Conservation (phyloP, 2,888 invertebrate species). For the Apodemia duryi region DNA sequence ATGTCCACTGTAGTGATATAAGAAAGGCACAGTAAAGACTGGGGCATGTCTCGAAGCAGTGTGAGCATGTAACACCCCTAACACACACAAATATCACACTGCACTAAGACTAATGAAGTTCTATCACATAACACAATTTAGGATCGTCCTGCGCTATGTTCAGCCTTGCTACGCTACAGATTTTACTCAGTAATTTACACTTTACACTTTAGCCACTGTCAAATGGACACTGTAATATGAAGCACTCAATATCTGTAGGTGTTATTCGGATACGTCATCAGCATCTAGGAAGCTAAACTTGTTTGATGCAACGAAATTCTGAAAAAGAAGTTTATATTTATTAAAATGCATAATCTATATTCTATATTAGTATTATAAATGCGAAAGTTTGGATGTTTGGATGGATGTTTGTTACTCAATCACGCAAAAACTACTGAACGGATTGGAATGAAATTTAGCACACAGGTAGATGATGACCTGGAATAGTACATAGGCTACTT, state of each 20-base stretch:
- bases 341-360: neutral
- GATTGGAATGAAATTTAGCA: too few relatives aligned
- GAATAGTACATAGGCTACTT: too few relatives aligned
- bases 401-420: too few relatives aligned
- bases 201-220: conserved; percentile 68
- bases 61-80: conserved; percentile 55
- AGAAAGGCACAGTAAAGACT: conserved; percentile 47
- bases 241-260: conserved; percentile 39
- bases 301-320: conserved; percentile 87
- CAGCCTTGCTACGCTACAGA: conserved; percentile 50
- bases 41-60: conserved; percentile 63
- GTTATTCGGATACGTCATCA: conserved; percentile 75
- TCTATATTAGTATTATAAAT: too few relatives aligned
- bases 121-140: conserved; percentile 57
- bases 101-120: conserved; percentile 63
- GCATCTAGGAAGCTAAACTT: conserved; percentile 87
- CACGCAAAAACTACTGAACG: too few relatives aligned
- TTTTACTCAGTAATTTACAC: conserved; percentile 72
- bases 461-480: too few relatives aligned
- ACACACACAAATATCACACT: conserved; percentile 56
- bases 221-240: conserved; percentile 49
- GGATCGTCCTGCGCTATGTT: conserved; percentile 54
- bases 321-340: conserved; percentile 44
- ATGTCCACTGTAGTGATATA: conserved; percentile 3
- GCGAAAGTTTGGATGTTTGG: too few relatives aligned